Evolutionary conservation across 2,113 vertebrate species (phyloP), one percentile per base, ranked within the genome.

Genomic region (Coturnix japonica): DNA sequence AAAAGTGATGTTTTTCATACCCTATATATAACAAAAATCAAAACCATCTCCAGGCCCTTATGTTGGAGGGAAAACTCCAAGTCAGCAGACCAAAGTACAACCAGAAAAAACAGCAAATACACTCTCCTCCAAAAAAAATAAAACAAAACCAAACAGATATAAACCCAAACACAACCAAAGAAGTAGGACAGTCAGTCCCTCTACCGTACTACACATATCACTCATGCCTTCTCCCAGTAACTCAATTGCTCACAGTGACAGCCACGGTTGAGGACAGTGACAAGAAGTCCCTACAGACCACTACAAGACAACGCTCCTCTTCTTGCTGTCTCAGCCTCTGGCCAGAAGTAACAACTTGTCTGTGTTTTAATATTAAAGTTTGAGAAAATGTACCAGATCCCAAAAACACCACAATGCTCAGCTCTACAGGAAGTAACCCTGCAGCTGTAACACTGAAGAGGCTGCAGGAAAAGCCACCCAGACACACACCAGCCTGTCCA

Each of bases 281-380:
- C 25, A 67, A 59, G 25, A 64, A 46, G 64, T 69, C 33, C 61
- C 35, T 71, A 71, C 57, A 57, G 60, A 17, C 70, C 64, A 28
- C 64, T 71, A 53, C 33, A 83, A 49, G 61, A 39, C 31, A n/a
- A 46, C 0, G 7, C 11, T 49, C 44, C 69, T 46, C 16, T 74
- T 31, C 28, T 59, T n/a, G 3, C 3, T 20, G 46, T 49, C 67
- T 72, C 67, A 87, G 9, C 4, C 9, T 23, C 26, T 0, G 0
- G 8, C 43, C 64, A 75, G 83, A 84, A 43, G 57, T 17, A 33
- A 81, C 49, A 56, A 23, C 11, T 14, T 85, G 37, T 47, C 44
- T 33, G 22, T 28, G 47, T n/a, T 79, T 84, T 60, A 69, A 53
- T 8, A 13, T 66, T 64, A 41, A 75, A 71, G 26, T 53, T 17